Conservation (phyloP, 2,888 invertebrate species). For the Cheilosia vulpina region DNA sequence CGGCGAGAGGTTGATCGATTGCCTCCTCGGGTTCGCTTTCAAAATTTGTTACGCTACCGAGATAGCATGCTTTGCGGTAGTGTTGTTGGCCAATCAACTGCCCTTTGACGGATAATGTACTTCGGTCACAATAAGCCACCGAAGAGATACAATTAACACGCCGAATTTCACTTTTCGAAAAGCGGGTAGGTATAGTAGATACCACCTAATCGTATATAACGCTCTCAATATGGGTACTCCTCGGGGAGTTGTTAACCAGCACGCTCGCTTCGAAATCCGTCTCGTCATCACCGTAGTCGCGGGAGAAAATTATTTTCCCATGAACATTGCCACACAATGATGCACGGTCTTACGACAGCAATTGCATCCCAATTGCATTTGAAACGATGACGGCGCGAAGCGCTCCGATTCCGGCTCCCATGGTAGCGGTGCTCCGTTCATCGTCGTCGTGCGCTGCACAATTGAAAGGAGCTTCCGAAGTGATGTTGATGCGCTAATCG, state of each 20-base stretch:
- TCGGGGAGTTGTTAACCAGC: conserved; percentile 47
- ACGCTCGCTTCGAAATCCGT: conserved; percentile 31
- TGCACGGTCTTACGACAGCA: conserved; percentile 72
- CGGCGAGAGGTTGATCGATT: conserved; percentile 24
- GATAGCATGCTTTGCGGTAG: conserved; percentile 43
- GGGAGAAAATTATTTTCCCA: conserved; percentile 69
- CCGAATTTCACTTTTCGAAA: conserved; percentile 56
- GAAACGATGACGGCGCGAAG: conserved; percentile 66
- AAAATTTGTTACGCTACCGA: conserved; percentile 59
- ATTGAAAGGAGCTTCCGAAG: conserved; percentile 72
- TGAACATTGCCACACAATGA: conserved; percentile 69
- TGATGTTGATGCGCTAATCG: conserved; percentile 71
- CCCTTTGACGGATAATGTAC: conserved; percentile 12
- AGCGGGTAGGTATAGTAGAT: not conserved
- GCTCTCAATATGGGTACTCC: conserved; percentile 24
- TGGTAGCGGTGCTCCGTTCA: conserved; percentile 36
- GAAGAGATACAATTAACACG: conserved; percentile 58
- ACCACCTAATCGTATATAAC: conserved; percentile 19
- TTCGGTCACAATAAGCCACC: conserved; percentile 24
- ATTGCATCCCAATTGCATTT: conserved; percentile 73
- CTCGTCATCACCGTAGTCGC: conserved; percentile 48
- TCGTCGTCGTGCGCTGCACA: conserved; percentile 24
- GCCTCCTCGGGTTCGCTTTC: conserved; percentile 36
- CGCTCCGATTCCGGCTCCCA: conserved; percentile 60
- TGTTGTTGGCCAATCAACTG: conserved; percentile 54